Percentiles rank a stretch among this genome's conserved stretches.
Conservation (phyloP, 2,113 vertebrate genomes). For the Pseudonaja textilis region DNA sequence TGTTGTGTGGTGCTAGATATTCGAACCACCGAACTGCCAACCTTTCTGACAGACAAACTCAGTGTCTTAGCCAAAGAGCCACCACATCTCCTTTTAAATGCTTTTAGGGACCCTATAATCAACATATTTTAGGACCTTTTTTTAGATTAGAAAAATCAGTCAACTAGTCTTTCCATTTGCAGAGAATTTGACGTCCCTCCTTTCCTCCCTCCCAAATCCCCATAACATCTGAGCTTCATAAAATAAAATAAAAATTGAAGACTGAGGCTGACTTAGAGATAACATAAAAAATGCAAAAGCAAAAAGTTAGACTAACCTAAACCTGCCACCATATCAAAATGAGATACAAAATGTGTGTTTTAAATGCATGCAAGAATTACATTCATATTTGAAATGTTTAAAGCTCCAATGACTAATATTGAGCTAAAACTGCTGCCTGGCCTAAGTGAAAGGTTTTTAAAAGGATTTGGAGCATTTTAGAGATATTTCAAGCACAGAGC, state of each 20-base stretch:
- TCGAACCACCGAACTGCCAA: too few species aligned
- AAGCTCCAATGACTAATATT: neutral
- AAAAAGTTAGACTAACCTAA: neutral
- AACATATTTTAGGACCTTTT: neutral
- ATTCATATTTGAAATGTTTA: neutral
- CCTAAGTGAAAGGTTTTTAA: neutral
- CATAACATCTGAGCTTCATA: neutral
- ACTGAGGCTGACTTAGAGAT: neutral
- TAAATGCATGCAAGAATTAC: neutral
- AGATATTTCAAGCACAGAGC: neutral
- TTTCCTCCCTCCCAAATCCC: neutral
- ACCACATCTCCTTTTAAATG: too few species aligned
- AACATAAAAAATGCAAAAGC: neutral
- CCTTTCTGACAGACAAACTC: too few species aligned
- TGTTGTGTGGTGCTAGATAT: too few species aligned
- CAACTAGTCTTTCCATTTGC: neutral
- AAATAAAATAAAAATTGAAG: neutral
- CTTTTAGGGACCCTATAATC: neutral
- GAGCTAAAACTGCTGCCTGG: neutral
- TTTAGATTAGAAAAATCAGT: neutral
- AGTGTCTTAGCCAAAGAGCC: too few species aligned
- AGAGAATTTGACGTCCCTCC: neutral
- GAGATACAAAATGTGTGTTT: neutral
- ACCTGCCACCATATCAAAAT: neutral
- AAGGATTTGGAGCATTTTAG: neutral